A percentile compares a stretch with the other conserved stretches of the same genome.
Evolutionary conservation across 2,797 vertebrate genomes (phyloP).

Genomic region (Sebastes minor): DNA sequence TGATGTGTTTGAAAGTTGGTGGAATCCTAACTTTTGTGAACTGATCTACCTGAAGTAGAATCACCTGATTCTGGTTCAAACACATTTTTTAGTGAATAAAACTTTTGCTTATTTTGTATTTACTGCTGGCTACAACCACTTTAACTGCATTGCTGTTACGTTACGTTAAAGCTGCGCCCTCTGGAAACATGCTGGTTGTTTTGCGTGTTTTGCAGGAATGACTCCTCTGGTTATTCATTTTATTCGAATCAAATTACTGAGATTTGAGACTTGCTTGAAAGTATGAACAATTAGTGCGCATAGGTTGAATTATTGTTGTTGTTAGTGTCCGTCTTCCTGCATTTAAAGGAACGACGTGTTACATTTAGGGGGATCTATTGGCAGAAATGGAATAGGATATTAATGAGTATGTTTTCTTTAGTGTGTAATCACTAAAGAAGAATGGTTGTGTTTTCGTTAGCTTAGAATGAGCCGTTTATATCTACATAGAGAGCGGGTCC

Average conservation of each 20-base stretch:
- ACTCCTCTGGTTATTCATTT: not conserved
- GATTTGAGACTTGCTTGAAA: not conserved
- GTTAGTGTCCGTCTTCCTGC: too few relatives aligned
- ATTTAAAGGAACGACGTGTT: too few relatives aligned
- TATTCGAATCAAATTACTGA: not conserved
- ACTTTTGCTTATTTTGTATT: not conserved
- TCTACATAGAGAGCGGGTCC: too few relatives aligned
- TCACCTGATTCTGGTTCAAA: not conserved
- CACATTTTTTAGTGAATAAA: not conserved
- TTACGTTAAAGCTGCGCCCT: not conserved
- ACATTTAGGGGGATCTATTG: too few relatives aligned
- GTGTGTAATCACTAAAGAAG: too few relatives aligned
- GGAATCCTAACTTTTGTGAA: not conserved
- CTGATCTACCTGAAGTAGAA: not conserved
- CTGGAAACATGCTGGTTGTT: not conserved
- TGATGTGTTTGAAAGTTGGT: not conserved
- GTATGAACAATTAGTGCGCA: not conserved
- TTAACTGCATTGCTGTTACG: not conserved
- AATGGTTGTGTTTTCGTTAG: too few relatives aligned
- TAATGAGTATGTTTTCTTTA: too few relatives aligned
- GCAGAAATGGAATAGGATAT: not conserved
- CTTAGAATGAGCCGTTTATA: too few relatives aligned
- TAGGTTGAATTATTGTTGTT: too few relatives aligned
- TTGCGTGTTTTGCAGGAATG: not conserved
- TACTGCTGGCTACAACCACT: not conserved